Evolutionary conservation across 1,140 invertebrate species (phyloP), one percentile per base, ranked within the genome.

Genomic region (Drosophila varians): DNA sequence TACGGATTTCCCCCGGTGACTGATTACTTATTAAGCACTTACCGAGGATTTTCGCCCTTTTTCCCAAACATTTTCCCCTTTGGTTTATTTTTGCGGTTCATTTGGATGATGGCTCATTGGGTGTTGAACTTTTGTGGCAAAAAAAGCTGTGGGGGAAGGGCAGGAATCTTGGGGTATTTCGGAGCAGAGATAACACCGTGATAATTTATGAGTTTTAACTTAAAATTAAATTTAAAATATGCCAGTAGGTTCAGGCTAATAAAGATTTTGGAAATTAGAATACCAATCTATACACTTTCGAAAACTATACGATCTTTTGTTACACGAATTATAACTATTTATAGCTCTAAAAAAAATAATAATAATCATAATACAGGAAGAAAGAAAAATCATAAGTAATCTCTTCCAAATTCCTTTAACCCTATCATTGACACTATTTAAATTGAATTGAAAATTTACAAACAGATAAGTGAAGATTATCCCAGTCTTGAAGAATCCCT

Each of bases 11-110:
- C 11, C 14, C 19, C n/a, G 26, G 55, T 84, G 80, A 79, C 61
- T 79, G 80, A 84, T 84, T 57, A 73, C 75, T 79, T 86, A 76
- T 84, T 76, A 84, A 84, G 76, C 76, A 84, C 75, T 86, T 86
- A 68, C 51, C 38, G 51, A 48, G 16, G 48, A 28, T 34, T 49
- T 61, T 51, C 14, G 19, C 19, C 25, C 23, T 4, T 12, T n/a
- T 31, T 12, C 4, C 9, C 16, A 8, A 9, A 1, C 21, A 31
- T 34, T 34, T 49, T 9, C 40, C 18, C 38, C 53, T 19, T 19
- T 42, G 2, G 71, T 16, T 58, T 42, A 16, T 65, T 16, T 58
- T 53, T 54, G 64, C 46, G 75, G 61, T 76, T 86, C 80, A 84
- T 79, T 84, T 86, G 61, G 65, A 54, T 26, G 61, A 76, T 76